Conservation (phyloP, 2,888 invertebrate species). For the Caradrina kadenii region DNA sequence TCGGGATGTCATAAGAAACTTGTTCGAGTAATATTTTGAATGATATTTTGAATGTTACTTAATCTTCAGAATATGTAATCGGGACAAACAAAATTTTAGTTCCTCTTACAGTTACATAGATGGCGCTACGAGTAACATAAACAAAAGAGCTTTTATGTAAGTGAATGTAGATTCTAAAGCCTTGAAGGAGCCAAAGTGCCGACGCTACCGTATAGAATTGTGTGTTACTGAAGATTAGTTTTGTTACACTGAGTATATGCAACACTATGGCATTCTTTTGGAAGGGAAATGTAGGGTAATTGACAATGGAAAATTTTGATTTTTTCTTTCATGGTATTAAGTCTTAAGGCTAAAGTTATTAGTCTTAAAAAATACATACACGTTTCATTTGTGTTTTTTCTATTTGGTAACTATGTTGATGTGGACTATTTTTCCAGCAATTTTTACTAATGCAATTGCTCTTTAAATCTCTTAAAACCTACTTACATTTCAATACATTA, state of each 20-base stretch:
- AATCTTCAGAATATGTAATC: too few relatives aligned
- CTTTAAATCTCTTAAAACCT: neutral
- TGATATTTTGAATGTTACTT: too few relatives aligned
- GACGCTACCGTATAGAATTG: slow-evolving; percentile 36
- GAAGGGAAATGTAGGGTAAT: slow-evolving; percentile 16
- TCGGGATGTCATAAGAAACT: neutral
- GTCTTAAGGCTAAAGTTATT: neutral
- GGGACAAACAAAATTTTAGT: neutral
- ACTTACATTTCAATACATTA: neutral
- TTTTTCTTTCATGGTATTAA: too few relatives aligned
- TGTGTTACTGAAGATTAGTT: slow-evolving; percentile 39
- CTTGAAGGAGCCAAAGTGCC: slow-evolving; percentile 34
- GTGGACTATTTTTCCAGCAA: too few relatives aligned
- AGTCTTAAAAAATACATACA: neutral
- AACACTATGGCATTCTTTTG: slow-evolving; percentile 11
- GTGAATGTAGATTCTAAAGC: slow-evolving; percentile 40
- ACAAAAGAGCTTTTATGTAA: slow-evolving; percentile 1
- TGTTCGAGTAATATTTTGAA: neutral
- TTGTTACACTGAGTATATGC: slow-evolving; percentile 32
- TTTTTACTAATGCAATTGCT: neutral
- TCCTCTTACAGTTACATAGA: slow-evolving; percentile 38
- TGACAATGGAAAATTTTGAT: neutral
- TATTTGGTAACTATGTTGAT: too few relatives aligned
- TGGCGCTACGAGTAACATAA: slow-evolving; percentile 58
- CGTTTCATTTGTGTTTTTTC: neutral